Evolutionary conservation across 23 tunicate species (phyloP).

Genomic region (Oikopleura dioica): DNA sequence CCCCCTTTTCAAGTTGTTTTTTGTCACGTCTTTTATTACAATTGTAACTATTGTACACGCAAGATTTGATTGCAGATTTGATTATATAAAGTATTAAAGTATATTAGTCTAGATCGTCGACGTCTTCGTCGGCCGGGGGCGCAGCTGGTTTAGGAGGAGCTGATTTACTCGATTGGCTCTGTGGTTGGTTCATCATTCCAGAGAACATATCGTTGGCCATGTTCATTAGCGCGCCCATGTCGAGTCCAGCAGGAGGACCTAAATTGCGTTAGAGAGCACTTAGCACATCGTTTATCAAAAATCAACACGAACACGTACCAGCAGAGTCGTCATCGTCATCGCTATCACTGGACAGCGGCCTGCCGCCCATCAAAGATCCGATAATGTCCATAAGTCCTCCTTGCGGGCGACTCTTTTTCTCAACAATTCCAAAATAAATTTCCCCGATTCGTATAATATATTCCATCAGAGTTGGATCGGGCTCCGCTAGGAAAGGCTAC

Average conservation of each 20-base stretch:
- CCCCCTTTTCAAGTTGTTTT: too few relatives aligned
- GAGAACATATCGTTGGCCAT: conserved; percentile 1
- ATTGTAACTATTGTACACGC: too few relatives aligned
- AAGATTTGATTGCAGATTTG: too few relatives aligned
- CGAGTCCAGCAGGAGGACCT: neutral
- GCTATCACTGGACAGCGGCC: neutral
- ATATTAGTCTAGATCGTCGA: too few relatives aligned
- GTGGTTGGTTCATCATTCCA: neutral
- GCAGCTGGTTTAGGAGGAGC: too few relatives aligned
- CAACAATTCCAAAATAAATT: neutral
- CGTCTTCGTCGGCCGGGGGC: too few relatives aligned
- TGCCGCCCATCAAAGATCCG: neutral
- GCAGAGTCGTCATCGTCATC: neutral
- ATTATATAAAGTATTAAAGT: too few relatives aligned
- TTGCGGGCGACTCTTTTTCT: neutral
- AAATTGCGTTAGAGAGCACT: neutral
- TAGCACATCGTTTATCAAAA: neutral
- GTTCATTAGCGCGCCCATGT: neutral
- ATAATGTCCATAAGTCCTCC: neutral
- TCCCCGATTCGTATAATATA: neutral
- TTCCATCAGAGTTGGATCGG: neutral
- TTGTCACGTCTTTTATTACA: too few relatives aligned
- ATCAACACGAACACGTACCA: neutral
- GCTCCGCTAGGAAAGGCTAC: neutral
- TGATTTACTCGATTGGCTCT: too few relatives aligned